phyloP scores from a whole-genome alignment of 2,113 vertebrate genomes.

The Alectura lathami region DNA sequence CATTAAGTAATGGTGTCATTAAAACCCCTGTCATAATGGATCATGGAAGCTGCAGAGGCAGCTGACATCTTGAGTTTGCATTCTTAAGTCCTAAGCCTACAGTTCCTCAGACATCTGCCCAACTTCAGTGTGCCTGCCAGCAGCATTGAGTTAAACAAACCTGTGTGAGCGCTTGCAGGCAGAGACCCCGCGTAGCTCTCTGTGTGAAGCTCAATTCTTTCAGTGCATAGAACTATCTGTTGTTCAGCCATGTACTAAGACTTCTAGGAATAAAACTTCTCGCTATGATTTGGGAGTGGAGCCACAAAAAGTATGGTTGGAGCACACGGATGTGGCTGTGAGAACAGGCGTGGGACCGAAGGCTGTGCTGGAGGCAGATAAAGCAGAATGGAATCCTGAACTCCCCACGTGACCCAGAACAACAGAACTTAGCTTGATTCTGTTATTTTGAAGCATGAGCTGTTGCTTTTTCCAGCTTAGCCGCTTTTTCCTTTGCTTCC shows the following conservation, averaged over 20 bases:
- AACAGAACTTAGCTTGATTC: fast-evolving
- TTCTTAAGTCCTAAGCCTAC: not conserved
- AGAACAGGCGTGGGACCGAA: not conserved
- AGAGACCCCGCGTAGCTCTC: not conserved
- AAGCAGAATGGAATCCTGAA: not conserved
- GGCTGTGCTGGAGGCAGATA: not conserved
- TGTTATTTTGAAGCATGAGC: not conserved
- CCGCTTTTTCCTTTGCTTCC: not conserved
- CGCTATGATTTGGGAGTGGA: not conserved
- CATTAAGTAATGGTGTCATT: conserved; percentile 7
- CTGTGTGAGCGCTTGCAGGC: not conserved
- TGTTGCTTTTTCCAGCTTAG: not conserved
- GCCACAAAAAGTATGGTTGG: not conserved
- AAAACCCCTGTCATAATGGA: not conserved
- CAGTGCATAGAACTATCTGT: not conserved
- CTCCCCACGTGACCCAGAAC: not conserved
- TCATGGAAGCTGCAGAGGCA: not conserved
- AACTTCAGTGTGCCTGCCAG: not conserved
- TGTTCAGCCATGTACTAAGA: not conserved
- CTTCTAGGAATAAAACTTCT: not conserved
- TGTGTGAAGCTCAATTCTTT: fast-evolving
- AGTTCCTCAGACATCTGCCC: not conserved
- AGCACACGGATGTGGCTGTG: not conserved
- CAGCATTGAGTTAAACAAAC: not conserved
- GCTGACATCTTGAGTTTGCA: not conserved